Evolutionary conservation across 2,113 vertebrate genomes (phyloP), one percentile per base, ranked within the genome.

Genomic region (Caretta caretta): DNA sequence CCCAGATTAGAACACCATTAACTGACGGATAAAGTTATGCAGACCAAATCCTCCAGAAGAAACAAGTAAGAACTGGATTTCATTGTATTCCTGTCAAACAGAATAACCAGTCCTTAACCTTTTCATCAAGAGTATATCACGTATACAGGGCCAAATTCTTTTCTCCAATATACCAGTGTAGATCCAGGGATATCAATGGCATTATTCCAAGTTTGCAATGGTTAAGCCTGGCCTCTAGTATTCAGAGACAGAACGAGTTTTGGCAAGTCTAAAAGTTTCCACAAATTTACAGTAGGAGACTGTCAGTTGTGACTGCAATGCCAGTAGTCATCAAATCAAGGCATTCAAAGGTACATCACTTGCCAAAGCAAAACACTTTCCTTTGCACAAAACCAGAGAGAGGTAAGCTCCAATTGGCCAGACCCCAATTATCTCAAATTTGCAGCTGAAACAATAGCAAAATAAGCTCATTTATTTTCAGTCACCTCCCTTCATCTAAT

Each of bases 381-480:
- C 25, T 78, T 78, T 72, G 65, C 19, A 38, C 65, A 72, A 72
- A 78, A 13, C 10, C 75, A 78, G 24, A 78, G 75, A 78, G 38
- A 8, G 8, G 9, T 38, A 72, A 6, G 35, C 5, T 54, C 88
- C 7, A 48, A 16, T 78, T 76, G 69, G 59, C 51, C 11, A 86
- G 35, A 90, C 94, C 94, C 80, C 5, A 93, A 6, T 1, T 8
- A 83, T 80, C 62, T 94, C 49, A 49, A 91, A 79, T 13, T 6
- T 88, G 2, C 13, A 10, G 88, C 72, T 79, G 46, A 80, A 95
- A 57, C 5, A 85, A 49, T 17, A 93, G 56, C 14, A 90, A 90
- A 72, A 93, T 53, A 86, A 83, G 79, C n/a, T 51, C 1, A 62
- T 88, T 93, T 90, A 84, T 93, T 95, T 93, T 6, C 69, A 92